Percentiles rank a stretch among this genome's conserved stretches.
Evolutionary conservation across 2,888 invertebrate genomes (phyloP).

Genomic region (Caenorhabditis drosophilae): DNA sequence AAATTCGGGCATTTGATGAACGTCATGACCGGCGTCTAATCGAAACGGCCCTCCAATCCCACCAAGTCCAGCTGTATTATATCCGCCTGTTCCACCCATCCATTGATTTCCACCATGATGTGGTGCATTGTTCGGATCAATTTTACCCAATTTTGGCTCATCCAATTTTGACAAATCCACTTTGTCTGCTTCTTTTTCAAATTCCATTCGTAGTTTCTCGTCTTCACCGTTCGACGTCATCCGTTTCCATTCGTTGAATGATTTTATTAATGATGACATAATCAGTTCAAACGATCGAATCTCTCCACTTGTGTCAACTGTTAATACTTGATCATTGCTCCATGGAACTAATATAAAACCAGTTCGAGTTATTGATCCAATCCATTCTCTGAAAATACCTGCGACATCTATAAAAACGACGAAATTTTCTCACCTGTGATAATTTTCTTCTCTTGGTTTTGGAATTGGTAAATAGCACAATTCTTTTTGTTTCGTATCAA

Average conservation of each 20-base stretch:
- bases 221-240: slow-evolving; percentile 35
- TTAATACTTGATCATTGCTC: slow-evolving; percentile 72
- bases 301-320: slow-evolving; percentile 74
- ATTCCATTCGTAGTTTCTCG: slow-evolving; percentile 50
- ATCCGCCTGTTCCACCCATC: slow-evolving; percentile 88
- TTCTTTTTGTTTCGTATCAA: slow-evolving; percentile 72
- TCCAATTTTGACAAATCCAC: slow-evolving; percentile 72
- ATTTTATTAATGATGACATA: slow-evolving; percentile 28
- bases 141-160: slow-evolving; percentile 88
- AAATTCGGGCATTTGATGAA: slow-evolving; percentile 85
- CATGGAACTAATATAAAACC: slow-evolving; percentile 71
- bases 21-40: slow-evolving; percentile 88
- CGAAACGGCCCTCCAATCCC: slow-evolving; percentile 82
- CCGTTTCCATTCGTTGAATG: slow-evolving; percentile 56
- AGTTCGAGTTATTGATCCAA: slow-evolving; percentile 70
- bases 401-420: too few species aligned
- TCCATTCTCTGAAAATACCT: too few species aligned
- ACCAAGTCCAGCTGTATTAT: slow-evolving; percentile 92
- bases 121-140: slow-evolving; percentile 74
- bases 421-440: too few species aligned
- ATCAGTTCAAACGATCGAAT: slow-evolving; percentile 36
- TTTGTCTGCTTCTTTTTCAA: slow-evolving; percentile 44
- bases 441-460: slow-evolving; percentile 70
- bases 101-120: slow-evolving; percentile 96
- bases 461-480: slow-evolving; percentile 74